Conservation (phyloP, 2,797 vertebrate species). For the Darevskia mixta region DNA sequence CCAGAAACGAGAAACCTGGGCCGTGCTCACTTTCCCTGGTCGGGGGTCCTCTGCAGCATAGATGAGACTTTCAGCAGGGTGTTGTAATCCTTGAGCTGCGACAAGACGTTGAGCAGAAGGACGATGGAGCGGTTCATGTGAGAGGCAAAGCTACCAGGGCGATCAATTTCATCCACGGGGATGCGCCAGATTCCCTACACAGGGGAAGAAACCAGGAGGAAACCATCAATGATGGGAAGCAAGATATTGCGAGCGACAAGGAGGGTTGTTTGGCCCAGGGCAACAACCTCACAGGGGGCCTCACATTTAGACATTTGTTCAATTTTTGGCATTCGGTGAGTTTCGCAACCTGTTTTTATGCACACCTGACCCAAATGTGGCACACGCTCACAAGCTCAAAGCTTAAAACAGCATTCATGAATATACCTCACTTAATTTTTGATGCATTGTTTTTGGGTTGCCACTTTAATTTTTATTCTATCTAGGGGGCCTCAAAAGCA, state of each 20-base stretch:
- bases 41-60: conserved; percentile 98
- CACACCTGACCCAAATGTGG: no score
- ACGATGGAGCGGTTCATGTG: conserved; percentile 99
- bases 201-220: conserved; percentile 11
- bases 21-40: conserved; percentile 96
- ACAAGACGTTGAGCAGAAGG: conserved; percentile 93
- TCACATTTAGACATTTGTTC: no score
- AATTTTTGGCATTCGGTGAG: no score
- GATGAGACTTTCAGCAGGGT: conserved; percentile 96
- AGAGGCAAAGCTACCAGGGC: conserved; percentile 97
- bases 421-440: no score
- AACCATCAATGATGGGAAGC: background rate
- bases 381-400: no score
- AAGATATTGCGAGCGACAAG: background rate
- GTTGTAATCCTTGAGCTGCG: conserved; percentile 93
- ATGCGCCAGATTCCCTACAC: conserved; percentile 98
- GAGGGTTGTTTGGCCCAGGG: no score
- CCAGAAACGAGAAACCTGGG: background rate
- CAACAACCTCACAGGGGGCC: no score
- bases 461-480: no score
- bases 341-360: no score
- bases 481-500: no score
- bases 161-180: conserved; percentile 99
- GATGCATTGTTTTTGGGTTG: no score
- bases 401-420: no score